phyloP scores from a whole-genome alignment of 2,888 invertebrate genomes.

The Cosmia pyralina region DNA sequence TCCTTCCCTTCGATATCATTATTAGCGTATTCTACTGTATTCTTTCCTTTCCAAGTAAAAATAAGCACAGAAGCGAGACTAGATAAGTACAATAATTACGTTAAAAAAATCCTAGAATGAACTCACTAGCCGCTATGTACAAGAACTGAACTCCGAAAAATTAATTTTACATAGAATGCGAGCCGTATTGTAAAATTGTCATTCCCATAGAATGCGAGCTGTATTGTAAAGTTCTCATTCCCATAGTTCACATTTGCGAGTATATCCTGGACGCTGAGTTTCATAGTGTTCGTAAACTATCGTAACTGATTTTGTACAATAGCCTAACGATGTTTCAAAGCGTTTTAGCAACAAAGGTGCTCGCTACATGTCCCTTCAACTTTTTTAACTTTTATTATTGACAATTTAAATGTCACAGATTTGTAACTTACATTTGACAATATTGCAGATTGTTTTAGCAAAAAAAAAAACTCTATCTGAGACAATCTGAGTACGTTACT shows the following conservation, averaged over 20 bases:
- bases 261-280: constrained; percentile 37
- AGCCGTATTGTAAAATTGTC: constrained; percentile 20
- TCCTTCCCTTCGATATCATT: no score
- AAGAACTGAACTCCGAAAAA: constrained; percentile 8
- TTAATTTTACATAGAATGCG: constrained; percentile 15
- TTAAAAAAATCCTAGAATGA: neutral
- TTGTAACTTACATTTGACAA: neutral
- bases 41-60: no score
- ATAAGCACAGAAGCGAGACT: neutral
- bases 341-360: constrained; percentile 52
- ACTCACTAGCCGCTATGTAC: no score
- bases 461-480: neutral
- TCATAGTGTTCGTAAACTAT: constrained; percentile 49
- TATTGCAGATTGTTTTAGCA: neutral
- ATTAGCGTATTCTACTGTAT: no score
- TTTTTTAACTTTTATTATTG: constrained; percentile 24
- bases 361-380: constrained; percentile 29
- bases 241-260: constrained; percentile 29
- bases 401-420: neutral
- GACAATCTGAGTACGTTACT: neutral
- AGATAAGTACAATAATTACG: neutral
- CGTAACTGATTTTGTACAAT: constrained; percentile 59
- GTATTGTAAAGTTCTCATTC: constrained; percentile 20
- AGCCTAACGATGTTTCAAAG: constrained; percentile 50
- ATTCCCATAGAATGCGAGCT: neutral